These are phyloP conservation scores for Lasioglossum morio DNA, from an alignment of 2,888 invertebrate genomes.

Conservation along the genomic window DNA sequence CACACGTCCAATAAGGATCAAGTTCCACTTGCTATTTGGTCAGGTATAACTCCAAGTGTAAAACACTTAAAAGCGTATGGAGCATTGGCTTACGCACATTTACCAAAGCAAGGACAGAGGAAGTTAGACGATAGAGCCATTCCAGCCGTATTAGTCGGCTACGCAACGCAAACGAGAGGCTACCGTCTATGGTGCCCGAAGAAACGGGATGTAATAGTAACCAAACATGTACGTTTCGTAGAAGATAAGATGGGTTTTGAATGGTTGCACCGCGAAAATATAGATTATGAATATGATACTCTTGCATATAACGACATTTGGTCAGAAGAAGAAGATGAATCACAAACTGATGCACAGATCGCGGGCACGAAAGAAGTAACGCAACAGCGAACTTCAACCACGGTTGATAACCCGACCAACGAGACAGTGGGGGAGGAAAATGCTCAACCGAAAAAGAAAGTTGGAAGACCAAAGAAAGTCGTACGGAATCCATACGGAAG, in stretches of 20 bases:
- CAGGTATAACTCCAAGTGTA: conserved; percentile 5
- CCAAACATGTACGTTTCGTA: conserved; percentile 34
- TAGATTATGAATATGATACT: background rate
- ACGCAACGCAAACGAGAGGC: conserved; percentile 24
- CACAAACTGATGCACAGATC: conserved; percentile 1
- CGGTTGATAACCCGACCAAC: background rate
- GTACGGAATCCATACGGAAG: conserved; percentile 7
- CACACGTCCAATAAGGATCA: background rate
- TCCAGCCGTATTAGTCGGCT: conserved; percentile 11
- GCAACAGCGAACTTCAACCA: background rate
- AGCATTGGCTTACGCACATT: conserved; percentile 11
- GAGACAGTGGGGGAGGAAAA: background rate
- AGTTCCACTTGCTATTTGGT: conserved; percentile 6
- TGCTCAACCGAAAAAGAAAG: background rate
- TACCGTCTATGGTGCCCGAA: conserved; percentile 28
- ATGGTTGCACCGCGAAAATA: conserved; percentile 1
- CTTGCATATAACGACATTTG: background rate
- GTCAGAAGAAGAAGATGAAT: background rate
- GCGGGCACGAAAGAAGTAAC: background rate
- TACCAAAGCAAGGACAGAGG: background rate
- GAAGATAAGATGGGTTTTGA: conserved; percentile 24
- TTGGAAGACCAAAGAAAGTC: background rate
- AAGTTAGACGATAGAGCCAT: conserved; percentile 19
- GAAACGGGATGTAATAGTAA: conserved; percentile 17
- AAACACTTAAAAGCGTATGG: conserved; percentile 28